Conservation (phyloP, 2,797 vertebrate genomes). For the Pseudomugil tenellus region DNA sequence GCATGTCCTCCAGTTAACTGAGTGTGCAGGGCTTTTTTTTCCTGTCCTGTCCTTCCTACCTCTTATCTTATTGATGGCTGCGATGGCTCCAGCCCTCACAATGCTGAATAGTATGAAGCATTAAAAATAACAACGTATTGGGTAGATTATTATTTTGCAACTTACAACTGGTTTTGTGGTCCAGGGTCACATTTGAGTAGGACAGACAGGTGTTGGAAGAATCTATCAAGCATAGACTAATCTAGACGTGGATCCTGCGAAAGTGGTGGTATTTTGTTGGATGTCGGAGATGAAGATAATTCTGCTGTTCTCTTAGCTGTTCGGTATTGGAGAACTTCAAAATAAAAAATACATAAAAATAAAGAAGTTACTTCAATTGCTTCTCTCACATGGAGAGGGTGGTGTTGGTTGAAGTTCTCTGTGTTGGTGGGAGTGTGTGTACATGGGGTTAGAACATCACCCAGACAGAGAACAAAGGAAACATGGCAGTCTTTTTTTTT, state of each 20-base stretch:
- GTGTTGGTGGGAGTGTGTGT: neutral
- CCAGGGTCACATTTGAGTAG: neutral
- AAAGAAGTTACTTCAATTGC: too few species aligned
- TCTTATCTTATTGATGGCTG: neutral
- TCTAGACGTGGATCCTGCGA: too few species aligned
- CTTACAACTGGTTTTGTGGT: too few species aligned
- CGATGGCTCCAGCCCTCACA: neutral
- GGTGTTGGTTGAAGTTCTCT: neutral
- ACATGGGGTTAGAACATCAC: neutral
- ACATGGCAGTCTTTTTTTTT: neutral
- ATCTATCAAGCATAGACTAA: too few species aligned
- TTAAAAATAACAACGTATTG: too few species aligned
- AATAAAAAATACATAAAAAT: too few species aligned
- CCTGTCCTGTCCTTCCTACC: neutral
- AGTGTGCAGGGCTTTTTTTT: neutral
- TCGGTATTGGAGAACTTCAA: too few species aligned
- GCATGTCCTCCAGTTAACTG: neutral
- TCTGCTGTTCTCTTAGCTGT: too few species aligned
- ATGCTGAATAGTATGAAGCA: neutral
- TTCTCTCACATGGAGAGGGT: too few species aligned
- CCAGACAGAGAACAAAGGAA: neutral
- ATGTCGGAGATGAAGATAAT: too few species aligned
- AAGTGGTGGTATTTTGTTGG: too few species aligned
- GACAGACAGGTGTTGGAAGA: neutral
- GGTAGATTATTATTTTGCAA: too few species aligned